A percentile compares a stretch with the other conserved stretches of the same genome.
Evolutionary conservation across 2,113 vertebrate species (phyloP).

Genomic region (Psettodes erumei): DNA sequence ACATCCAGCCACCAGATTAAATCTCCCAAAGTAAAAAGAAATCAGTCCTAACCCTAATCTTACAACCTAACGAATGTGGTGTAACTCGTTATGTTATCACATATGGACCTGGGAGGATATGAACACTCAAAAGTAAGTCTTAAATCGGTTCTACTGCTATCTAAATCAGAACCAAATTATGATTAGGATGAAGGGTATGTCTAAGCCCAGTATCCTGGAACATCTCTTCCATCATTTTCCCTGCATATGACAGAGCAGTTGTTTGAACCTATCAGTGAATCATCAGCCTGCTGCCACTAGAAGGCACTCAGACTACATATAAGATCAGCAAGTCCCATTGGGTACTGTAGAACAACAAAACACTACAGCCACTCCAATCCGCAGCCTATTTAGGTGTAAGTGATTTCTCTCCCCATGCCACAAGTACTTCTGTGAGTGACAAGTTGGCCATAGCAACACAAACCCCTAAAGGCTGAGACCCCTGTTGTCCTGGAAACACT

Average conservation of each 20-base stretch:
- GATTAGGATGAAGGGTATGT: neutral
- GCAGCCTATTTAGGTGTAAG: conserved; percentile 41
- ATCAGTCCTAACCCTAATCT: no score
- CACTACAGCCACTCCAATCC: conserved; percentile 41
- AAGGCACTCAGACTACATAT: conserved; percentile 48
- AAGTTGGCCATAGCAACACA: conserved; percentile 45
- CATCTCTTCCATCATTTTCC: neutral
- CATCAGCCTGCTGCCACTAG: conserved; percentile 38
- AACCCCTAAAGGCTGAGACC: conserved; percentile 42
- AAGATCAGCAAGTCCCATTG: conserved; percentile 36
- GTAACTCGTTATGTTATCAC: neutral
- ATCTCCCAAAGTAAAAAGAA: neutral
- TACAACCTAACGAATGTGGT: neutral
- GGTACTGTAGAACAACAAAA: conserved; percentile 51
- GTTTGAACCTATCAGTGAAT: conserved; percentile 1
- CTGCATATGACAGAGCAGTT: neutral
- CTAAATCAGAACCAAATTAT: neutral
- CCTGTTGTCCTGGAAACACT: conserved; percentile 56
- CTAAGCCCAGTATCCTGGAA: neutral
- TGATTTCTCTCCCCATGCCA: conserved; percentile 40
- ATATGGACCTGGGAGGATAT: neutral
- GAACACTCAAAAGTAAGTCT: neutral
- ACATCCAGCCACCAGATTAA: neutral
- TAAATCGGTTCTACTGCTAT: neutral
- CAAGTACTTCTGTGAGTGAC: conserved; percentile 48